Conservation (phyloP, 2,888 invertebrate genomes). For the Ichneumon xanthorius region DNA sequence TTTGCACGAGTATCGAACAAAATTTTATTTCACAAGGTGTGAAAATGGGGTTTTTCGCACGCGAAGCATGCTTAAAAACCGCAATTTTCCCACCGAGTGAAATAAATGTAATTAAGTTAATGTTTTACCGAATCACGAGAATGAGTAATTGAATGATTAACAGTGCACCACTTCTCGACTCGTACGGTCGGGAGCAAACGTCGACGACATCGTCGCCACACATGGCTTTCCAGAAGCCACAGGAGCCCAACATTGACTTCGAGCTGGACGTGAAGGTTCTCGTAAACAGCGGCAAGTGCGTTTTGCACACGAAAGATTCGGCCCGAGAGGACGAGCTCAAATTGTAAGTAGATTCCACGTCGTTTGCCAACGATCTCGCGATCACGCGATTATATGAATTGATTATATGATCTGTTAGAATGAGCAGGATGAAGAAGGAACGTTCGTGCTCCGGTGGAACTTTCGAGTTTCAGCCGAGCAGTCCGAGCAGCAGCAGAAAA, state of each 20-base stretch:
- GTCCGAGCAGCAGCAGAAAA: constrained; percentile 86
- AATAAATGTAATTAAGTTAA: not conserved
- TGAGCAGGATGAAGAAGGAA: constrained; percentile 90
- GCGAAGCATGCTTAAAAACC: too few relatives aligned
- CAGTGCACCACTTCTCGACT: constrained; percentile 82
- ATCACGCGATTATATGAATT: constrained; percentile 18
- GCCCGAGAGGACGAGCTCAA: constrained; percentile 89
- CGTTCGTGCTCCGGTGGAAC: constrained; percentile 89
- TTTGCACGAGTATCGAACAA: too few relatives aligned
- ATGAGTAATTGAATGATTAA: constrained; percentile 25
- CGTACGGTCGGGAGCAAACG: constrained; percentile 81
- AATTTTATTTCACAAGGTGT: too few relatives aligned
- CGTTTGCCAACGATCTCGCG: not conserved
- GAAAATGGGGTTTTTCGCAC: too few relatives aligned
- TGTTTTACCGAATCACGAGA: not conserved
- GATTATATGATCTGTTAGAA: constrained; percentile 75
- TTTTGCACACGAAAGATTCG: constrained; percentile 95
- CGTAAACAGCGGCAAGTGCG: constrained; percentile 98
- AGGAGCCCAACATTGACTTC: constrained; percentile 97
- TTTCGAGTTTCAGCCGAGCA: constrained; percentile 86
- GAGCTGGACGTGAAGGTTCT: constrained; percentile 98
- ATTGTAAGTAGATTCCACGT: constrained; percentile 84
- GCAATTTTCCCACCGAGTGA: too few relatives aligned
- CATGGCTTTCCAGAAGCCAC: constrained; percentile 87
- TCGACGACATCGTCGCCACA: constrained; percentile 82